Evolutionary conservation across 2,113 vertebrate genomes (phyloP).

Genomic region (Lampris incognitus): DNA sequence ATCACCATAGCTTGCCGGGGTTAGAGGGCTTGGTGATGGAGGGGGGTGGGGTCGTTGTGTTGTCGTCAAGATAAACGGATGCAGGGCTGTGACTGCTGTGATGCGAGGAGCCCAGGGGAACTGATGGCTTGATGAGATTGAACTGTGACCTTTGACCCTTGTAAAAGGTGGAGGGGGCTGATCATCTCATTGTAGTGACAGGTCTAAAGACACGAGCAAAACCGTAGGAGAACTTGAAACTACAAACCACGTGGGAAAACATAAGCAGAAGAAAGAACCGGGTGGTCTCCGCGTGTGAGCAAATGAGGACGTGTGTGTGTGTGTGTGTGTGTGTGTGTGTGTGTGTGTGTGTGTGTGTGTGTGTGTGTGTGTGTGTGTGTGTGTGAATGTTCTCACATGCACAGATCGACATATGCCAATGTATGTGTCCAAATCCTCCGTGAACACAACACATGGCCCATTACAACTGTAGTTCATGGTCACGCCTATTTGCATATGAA

Average conservation of each 20-base stretch:
- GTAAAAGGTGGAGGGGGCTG: background rate
- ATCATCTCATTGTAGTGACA: conserved; percentile 54
- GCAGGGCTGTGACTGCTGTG: conserved; percentile 38
- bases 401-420: background rate
- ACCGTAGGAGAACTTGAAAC: background rate
- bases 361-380: conserved; percentile 30
- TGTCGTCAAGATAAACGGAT: conserved; percentile 41
- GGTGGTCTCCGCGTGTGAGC: conserved; percentile 25
- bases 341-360: conserved; percentile 51
- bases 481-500: too few relatives aligned
- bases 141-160: conserved; percentile 45
- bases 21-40: conserved; percentile 10
- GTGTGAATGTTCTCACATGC: background rate
- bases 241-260: background rate
- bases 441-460: too few relatives aligned
- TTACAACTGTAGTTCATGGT: too few relatives aligned
- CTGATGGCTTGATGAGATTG: background rate
- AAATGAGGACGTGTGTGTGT: background rate
- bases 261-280: background rate
- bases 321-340: conserved; percentile 2
- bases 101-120: conserved; percentile 12
- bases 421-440: too few relatives aligned
- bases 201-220: conserved; percentile 7
- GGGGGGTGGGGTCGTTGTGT: background rate
- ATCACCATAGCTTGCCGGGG: too few relatives aligned